These are phyloP conservation scores for Temnothorax ravouxi DNA, from an alignment of 2,888 invertebrate genomes.

Conservation along the genomic window DNA sequence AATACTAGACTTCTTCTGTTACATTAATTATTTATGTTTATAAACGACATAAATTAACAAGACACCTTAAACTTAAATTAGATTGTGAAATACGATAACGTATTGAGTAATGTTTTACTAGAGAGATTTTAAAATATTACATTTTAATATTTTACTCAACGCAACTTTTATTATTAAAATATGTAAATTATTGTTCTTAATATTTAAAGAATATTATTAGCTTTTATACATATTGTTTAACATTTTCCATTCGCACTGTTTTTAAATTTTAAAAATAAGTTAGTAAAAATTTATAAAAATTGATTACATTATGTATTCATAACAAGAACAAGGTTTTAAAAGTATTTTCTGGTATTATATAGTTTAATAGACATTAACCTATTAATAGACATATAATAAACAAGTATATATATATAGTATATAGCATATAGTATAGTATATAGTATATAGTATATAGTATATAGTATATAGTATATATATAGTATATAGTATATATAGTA, in stretches of 20 bases:
- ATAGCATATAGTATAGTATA: too few species aligned
- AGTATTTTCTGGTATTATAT: too few species aligned
- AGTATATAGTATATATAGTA: too few species aligned
- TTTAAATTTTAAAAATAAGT: neutral
- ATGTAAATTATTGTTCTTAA: neutral
- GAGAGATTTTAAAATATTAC: neutral
- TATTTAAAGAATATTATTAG: neutral
- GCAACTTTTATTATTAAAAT: conserved; percentile 2
- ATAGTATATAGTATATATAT: too few species aligned
- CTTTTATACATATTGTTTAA: neutral
- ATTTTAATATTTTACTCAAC: neutral
- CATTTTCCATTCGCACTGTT: neutral
- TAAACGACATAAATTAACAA: neutral
- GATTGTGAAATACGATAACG: neutral
- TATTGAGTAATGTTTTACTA: neutral
- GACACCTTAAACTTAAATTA: neutral
- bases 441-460: too few species aligned
- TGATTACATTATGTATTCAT: neutral
- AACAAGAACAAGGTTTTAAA: neutral
- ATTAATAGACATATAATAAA: neutral
- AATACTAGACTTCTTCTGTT: neutral
- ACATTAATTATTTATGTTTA: conserved; percentile 31
- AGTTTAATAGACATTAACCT: neutral
- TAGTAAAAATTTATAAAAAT: neutral
- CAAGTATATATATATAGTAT: too few species aligned